phyloP scores from a whole-genome alignment of 2,797 vertebrate species.

The Megalops cyprinoides region DNA sequence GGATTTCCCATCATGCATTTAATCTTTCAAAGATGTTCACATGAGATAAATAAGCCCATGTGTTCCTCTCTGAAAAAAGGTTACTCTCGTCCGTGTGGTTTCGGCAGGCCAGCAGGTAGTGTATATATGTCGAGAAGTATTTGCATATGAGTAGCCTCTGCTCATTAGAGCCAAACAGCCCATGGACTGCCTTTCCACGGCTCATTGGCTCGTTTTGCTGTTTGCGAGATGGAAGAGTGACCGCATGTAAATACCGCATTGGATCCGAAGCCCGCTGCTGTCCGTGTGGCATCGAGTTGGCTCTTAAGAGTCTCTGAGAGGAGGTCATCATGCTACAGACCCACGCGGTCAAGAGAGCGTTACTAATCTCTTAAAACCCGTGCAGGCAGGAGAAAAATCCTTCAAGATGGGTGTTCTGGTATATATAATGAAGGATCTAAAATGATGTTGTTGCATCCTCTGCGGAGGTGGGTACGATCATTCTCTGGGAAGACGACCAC shows the following conservation, averaged over 20 bases:
- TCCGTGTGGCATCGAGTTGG: conserved; percentile 48
- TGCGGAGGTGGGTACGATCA: not conserved
- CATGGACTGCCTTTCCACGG: conserved; percentile 58
- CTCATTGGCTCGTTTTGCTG: conserved; percentile 66
- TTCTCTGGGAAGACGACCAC: not conserved
- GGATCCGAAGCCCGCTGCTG: conserved; percentile 48
- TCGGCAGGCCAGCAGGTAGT: not conserved
- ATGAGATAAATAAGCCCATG: not conserved
- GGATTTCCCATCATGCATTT: not conserved
- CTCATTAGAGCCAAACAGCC: conserved; percentile 65
- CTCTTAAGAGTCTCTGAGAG: conserved; percentile 55
- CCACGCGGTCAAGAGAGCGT: not conserved
- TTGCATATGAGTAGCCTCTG: conserved; percentile 54
- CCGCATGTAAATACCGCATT: conserved; percentile 63
- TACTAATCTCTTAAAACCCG: not conserved
- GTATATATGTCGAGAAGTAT: conserved; percentile 46
- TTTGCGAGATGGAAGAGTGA: conserved; percentile 61
- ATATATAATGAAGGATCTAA: conserved; percentile 1
- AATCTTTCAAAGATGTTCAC: not conserved
- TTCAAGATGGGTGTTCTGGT: conserved; percentile 5
- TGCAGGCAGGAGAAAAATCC: not conserved
- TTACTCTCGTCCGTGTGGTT: not conserved
- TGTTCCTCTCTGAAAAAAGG: not conserved
- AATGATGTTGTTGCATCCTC: not conserved
- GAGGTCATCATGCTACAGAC: conserved; percentile 36